These are phyloP conservation scores for Sinocyclocheilus grahami DNA, from an alignment of 2,113 vertebrate genomes.

Conservation along the genomic window DNA sequence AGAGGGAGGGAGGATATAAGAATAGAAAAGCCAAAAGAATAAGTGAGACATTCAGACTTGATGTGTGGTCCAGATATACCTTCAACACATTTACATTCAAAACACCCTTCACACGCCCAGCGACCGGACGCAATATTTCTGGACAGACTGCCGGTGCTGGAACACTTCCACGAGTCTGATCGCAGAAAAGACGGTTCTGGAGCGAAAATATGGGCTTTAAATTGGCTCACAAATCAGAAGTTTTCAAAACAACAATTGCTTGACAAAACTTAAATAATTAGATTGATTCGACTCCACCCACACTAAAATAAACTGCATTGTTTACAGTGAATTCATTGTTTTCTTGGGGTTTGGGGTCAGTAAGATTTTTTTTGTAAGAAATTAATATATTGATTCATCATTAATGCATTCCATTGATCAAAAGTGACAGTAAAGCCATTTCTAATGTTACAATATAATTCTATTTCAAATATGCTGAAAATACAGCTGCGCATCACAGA, in stretches of 20 bases:
- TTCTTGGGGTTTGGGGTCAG: too few species aligned
- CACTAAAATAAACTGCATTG: too few species aligned
- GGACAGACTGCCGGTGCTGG: neutral
- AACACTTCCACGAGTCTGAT: neutral
- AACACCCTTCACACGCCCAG: conserved; percentile 15
- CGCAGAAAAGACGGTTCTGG: neutral
- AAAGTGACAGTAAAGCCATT: neutral
- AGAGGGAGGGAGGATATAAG: conserved; percentile 62
- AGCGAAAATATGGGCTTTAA: neutral
- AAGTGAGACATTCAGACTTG: conserved; percentile 89
- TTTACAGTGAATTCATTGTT: too few species aligned
- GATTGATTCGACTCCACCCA: too few species aligned
- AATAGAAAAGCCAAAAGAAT: conserved; percentile 41
- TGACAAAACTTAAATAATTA: too few species aligned
- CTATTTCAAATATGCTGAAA: too few species aligned
- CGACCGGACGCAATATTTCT: neutral
- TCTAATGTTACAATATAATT: too few species aligned
- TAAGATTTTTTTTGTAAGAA: too few species aligned
- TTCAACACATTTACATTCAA: conserved; percentile 64
- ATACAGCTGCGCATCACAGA: too few species aligned
- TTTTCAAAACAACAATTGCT: neutral
- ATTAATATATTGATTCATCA: too few species aligned
- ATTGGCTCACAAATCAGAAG: neutral
- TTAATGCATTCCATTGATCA: neutral
- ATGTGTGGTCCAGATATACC: conserved; percentile 99